Evolutionary conservation across 2,888 invertebrate species (phyloP), one percentile per base, ranked within the genome.

Genomic region (Ectemnius continuus): DNA sequence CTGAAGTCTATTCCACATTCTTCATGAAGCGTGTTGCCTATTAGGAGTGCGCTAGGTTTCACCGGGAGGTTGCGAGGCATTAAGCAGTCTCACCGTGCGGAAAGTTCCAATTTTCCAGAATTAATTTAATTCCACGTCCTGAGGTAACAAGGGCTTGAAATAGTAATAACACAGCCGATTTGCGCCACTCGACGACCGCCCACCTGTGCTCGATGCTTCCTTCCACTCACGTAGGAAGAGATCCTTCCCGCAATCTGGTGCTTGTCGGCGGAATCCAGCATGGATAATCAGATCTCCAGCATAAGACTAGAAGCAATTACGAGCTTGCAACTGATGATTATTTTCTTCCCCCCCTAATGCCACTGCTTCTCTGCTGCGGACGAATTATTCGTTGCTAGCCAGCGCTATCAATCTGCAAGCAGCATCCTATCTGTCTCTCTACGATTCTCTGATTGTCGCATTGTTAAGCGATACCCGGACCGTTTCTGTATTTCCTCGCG

Each of bases 241-340:
- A 97, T 96, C 78, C 96, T 92, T 59, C 97, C 97, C 80, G 97
- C 95, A 82, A 97, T 94, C 94, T 97, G 97, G 86, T 2, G 23
- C 2, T 23, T 92, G 91, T 97, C 97, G 75, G 96, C 96, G 70
- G 23, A 23, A 6, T 94, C 94, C 76, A 95, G 92, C 90, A 96
- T 95, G 89, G 94, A 94, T 76, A 96, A 91, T 97, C 97, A 97
- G 86, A 97, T 97, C 91, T 97, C 95, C 81, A 95, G 93, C 2
- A 96, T 96, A 82, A 97, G 36, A 93, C 92, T 92, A 92, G 90
- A 78, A 87, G 88, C 88, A 88, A 69, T 81, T 70, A 83, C 61
- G 72, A 36, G 11, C 36, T 36, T 11, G 36, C 1, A 36, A 36
- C 36, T 1, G 5, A 36, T 36, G 36, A 36, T 60, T 60, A n/a